Evolutionary conservation across 2,888 invertebrate genomes (phyloP), one percentile per base, ranked within the genome.

Genomic region (Tridacna gigas): DNA sequence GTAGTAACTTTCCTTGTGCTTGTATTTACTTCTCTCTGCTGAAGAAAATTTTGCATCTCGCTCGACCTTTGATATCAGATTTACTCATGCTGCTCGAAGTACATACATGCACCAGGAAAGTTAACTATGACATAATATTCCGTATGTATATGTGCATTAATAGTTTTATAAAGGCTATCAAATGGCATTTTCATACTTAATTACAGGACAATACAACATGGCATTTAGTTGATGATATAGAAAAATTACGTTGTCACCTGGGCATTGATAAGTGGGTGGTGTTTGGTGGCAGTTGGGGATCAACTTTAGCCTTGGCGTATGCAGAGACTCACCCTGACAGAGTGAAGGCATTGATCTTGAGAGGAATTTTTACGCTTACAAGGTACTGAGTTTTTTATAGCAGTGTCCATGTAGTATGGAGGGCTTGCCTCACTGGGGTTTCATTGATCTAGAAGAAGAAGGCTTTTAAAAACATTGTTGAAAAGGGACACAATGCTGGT

Each of bases 271-370:
- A 91, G 74, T 94, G 94, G 94, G 91, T 94, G 20, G 93, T 94
- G 28, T 94, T 94, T 89, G 94, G 94, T 3, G 94, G 94, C 0
- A 93, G 93, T 79, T 94, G 94, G 94, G 94, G 94, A 0, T 93
- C 94, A 0, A 91, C 93, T 0, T 89, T 94, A 45, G 85, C 92
- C 7, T 86, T 94, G 25, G 86, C 90, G 0, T 94, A 94, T 83
- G 90, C 93, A 20, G 86, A 93, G 80, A 89, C 91, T 13, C 91
- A 94, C 74, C 93, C 94, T 3, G 90, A 90, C 78, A 83, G 90
- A 69, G 94, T 94, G 7, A 94, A 93, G 66, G 93, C 93, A 25
- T 85, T 94, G 65, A 84, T 94, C 5, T 84, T 94, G 15, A 84
- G 93, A 60, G 94, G 94, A 26, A 93, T 94, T 45, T 94, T 94